Conservation (phyloP, 2,797 vertebrate species). For the Loriculus beryllinus region DNA sequence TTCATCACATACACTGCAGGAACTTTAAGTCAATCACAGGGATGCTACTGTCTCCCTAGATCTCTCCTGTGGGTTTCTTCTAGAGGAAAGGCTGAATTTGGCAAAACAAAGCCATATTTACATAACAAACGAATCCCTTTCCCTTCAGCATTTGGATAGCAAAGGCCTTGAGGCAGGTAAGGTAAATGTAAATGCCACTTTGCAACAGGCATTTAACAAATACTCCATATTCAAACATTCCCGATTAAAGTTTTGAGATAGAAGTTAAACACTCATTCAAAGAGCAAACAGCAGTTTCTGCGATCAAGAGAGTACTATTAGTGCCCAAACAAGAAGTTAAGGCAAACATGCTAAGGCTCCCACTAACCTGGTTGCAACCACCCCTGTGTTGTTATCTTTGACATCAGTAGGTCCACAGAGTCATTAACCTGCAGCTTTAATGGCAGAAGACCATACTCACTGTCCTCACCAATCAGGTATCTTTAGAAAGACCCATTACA, state of each 20-base stretch:
- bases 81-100: neutral
- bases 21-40: neutral
- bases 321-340: neutral
- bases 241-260: neutral
- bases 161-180: neutral
- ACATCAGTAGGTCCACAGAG: neutral
- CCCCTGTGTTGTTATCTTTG: neutral
- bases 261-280: neutral
- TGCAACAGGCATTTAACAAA: neutral
- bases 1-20: neutral
- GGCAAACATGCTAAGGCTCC: fast-evolving
- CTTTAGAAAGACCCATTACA: neutral
- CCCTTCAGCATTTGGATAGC: neutral
- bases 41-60: neutral
- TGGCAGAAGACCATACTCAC: neutral
- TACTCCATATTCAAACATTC: neutral
- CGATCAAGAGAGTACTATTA: neutral
- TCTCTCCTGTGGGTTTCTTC: neutral
- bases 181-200: neutral
- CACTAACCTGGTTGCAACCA: neutral
- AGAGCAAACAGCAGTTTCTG: neutral
- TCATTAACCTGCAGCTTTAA: neutral
- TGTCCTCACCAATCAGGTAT: neutral
- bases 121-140: neutral
- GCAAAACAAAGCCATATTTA: neutral